A percentile compares a stretch with the other conserved stretches of the same genome.
Conservation (phyloP, 2,113 vertebrate species). For the Phainopepla nitens region DNA sequence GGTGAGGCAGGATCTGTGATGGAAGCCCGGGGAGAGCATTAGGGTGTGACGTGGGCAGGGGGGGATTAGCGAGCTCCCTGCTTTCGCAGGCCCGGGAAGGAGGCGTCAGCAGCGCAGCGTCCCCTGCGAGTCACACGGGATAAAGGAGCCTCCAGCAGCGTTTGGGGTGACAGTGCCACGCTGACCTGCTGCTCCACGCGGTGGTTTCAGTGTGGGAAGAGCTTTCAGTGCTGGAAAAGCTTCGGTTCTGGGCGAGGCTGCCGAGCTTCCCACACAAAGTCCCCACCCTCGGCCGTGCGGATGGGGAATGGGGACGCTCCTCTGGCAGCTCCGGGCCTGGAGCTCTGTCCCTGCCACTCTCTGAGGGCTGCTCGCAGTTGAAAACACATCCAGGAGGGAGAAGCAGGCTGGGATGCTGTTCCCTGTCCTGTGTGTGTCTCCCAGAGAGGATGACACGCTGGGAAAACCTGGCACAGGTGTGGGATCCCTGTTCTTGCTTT, state of each 20-base stretch:
- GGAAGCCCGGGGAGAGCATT: not conserved
- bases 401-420: not conserved
- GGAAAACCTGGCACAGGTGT: not conserved
- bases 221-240: not conserved
- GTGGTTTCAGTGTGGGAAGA: fast-evolving
- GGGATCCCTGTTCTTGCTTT: not conserved
- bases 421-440: not conserved
- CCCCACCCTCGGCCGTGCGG: not conserved
- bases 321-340: not conserved
- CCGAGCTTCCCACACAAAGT: not conserved
- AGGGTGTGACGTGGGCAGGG: not conserved
- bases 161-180: not conserved
- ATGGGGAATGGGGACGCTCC: not conserved
- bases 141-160: fast-evolving
- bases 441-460: fast-evolving
- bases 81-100: not conserved
- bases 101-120: not conserved
- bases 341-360: not conserved
- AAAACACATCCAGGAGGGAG: not conserved
- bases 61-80: not conserved
- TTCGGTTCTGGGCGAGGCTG: not conserved
- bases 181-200: not conserved
- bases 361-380: not conserved
- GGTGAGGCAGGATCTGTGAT: not conserved
- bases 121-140: fast-evolving